phyloP scores from a whole-genome alignment of 2,888 invertebrate genomes.

The Candidula unifasciata region DNA sequence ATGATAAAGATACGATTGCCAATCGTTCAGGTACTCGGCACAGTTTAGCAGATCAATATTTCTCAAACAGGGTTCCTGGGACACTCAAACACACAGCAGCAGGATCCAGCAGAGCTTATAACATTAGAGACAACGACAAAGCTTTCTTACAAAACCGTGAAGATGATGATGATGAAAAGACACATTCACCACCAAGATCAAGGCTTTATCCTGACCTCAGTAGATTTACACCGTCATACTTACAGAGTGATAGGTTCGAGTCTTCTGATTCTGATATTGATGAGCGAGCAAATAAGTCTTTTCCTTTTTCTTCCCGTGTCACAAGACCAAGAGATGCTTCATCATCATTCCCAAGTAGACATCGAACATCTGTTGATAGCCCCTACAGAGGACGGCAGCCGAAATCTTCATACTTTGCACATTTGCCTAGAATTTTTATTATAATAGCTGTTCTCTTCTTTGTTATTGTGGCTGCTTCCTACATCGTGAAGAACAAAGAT shows the following conservation, averaged over 20 bases:
- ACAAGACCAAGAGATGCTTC: not conserved
- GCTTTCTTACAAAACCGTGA: not conserved
- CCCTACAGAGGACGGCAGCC: not conserved
- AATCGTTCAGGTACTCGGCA: too few species aligned
- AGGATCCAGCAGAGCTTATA: not conserved
- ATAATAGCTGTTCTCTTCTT: not conserved
- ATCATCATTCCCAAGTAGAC: not conserved
- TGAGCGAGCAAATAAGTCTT: not conserved
- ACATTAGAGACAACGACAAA: not conserved
- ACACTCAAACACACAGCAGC: not conserved
- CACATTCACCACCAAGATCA: not conserved
- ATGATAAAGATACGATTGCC: too few species aligned
- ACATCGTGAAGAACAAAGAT: not conserved
- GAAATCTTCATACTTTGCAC: not conserved
- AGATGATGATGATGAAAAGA: not conserved
- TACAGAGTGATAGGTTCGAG: not conserved
- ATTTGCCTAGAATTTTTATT: not conserved
- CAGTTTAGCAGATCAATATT: too few species aligned
- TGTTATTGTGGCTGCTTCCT: not conserved
- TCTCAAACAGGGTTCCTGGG: too few species aligned
- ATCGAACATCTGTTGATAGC: too few species aligned
- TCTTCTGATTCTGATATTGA: constrained; percentile 19
- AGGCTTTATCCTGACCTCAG: not conserved
- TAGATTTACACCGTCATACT: not conserved
- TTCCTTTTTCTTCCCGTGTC: not conserved